phyloP scores from a whole-genome alignment of 2,113 vertebrate genomes.

The Callospermophilus lateralis region DNA sequence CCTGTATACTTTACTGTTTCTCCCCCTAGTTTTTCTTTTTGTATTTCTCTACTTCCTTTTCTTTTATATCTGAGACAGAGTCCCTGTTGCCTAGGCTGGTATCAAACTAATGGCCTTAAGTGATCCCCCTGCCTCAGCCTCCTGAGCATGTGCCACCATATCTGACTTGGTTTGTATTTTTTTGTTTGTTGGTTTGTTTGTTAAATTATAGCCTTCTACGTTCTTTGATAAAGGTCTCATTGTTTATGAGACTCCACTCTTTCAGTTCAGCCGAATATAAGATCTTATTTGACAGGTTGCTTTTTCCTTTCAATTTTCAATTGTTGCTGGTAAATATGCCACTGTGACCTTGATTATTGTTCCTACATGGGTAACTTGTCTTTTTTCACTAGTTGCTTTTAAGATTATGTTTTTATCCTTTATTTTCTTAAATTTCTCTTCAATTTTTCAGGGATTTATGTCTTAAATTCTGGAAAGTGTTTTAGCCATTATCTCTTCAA shows the following conservation, averaged over 20 bases:
- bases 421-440: conserved; percentile 26
- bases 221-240: neutral
- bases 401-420: neutral
- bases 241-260: neutral
- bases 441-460: neutral
- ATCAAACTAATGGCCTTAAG: neutral
- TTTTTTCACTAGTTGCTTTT: neutral
- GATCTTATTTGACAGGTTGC: neutral
- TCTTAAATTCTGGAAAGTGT: conserved; percentile 8
- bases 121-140: neutral
- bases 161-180: neutral
- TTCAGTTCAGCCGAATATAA: neutral
- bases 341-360: neutral
- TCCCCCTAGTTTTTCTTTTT: neutral
- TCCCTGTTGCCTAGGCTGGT: neutral
- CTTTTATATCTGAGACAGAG: neutral
- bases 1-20: neutral
- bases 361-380: neutral
- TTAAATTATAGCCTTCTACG: conserved; percentile 35
- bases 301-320: neutral
- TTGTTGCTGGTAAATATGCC: conserved; percentile 20
- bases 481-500: neutral
- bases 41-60: neutral
- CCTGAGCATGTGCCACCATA: neutral
- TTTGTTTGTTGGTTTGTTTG: neutral